Percentiles rank a stretch among this genome's conserved stretches.
Conservation (phyloP, 2,797 vertebrate genomes). For the Enteromius argenteus region DNA sequence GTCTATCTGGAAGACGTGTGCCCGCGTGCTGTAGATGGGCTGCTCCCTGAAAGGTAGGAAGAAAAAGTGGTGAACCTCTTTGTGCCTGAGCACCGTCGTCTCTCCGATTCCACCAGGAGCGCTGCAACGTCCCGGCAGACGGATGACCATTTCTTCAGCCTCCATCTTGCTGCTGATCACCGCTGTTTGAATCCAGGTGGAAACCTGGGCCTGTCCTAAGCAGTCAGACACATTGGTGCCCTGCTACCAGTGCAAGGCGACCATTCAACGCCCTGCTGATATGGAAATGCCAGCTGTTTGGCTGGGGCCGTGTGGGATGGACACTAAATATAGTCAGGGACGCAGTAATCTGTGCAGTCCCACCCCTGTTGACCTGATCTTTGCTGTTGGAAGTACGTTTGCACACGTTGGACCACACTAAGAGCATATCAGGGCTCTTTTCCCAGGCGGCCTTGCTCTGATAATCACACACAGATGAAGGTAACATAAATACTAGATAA, state of each 20-base stretch:
- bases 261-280: constrained; percentile 65
- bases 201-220: constrained; percentile 47
- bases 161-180: constrained; percentile 71
- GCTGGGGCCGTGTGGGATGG: constrained; percentile 71
- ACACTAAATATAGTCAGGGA: constrained; percentile 70
- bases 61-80: constrained; percentile 81
- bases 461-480: neutral
- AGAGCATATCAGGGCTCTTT: neutral
- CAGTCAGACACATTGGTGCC: constrained; percentile 55
- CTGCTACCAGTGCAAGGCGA: constrained; percentile 60
- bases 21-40: constrained; percentile 98
- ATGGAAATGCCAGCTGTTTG: constrained; percentile 81
- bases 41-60: constrained; percentile 90
- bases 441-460: neutral
- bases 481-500: neutral
- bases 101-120: constrained; percentile 72
- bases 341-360: constrained; percentile 74
- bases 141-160: constrained; percentile 75
- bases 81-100: constrained; percentile 74
- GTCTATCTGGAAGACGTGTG: constrained; percentile 99
- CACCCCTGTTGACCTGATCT: constrained; percentile 61
- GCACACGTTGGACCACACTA: constrained; percentile 2
- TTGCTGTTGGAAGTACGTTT: constrained; percentile 42
- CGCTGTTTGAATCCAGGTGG: constrained; percentile 36
- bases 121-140: constrained; percentile 75